phyloP scores from a whole-genome alignment of 2,888 invertebrate species.

The Caprella mutica region DNA sequence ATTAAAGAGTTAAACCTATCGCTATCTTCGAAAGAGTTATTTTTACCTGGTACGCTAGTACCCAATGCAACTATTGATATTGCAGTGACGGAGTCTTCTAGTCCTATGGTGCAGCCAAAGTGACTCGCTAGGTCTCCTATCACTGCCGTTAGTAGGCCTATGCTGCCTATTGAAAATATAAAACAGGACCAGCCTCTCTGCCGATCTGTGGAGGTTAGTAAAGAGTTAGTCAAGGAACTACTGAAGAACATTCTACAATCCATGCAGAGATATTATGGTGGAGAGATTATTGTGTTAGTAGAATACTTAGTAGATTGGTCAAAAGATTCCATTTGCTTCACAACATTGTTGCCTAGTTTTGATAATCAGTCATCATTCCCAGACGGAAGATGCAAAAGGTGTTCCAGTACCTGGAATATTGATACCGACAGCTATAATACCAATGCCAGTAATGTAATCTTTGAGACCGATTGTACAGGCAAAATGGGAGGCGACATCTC shows the following conservation, averaged over 20 bases:
- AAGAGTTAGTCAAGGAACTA: too few species aligned
- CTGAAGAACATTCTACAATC: too few species aligned
- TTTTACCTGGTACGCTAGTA: conserved; percentile 51
- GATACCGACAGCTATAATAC: conserved; percentile 53
- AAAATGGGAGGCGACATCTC: conserved; percentile 51
- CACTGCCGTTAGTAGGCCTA: conserved; percentile 50
- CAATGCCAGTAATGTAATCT: conserved; percentile 52
- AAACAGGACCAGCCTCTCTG: conserved; percentile 51
- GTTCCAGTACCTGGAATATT: conserved; percentile 50
- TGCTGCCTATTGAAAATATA: conserved; percentile 46
- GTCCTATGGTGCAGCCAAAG: conserved; percentile 52
- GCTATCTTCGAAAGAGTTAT: too few species aligned
- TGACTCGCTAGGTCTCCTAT: conserved; percentile 52
- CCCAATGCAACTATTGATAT: conserved; percentile 53
- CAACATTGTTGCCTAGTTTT: too few species aligned
- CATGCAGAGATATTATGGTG: too few species aligned
- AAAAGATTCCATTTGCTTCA: background rate
- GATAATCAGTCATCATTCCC: too few species aligned
- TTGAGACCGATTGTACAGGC: conserved; percentile 52
- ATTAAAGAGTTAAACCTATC: too few species aligned
- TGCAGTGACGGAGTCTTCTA: conserved; percentile 52
- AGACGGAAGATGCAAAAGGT: too few species aligned
- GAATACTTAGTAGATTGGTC: too few species aligned
- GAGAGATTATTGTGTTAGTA: too few species aligned
- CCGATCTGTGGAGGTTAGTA: conserved; percentile 40